Evolutionary conservation across 2,113 vertebrate genomes (phyloP).

Genomic region (Stomatorhinus ivindoensis): DNA sequence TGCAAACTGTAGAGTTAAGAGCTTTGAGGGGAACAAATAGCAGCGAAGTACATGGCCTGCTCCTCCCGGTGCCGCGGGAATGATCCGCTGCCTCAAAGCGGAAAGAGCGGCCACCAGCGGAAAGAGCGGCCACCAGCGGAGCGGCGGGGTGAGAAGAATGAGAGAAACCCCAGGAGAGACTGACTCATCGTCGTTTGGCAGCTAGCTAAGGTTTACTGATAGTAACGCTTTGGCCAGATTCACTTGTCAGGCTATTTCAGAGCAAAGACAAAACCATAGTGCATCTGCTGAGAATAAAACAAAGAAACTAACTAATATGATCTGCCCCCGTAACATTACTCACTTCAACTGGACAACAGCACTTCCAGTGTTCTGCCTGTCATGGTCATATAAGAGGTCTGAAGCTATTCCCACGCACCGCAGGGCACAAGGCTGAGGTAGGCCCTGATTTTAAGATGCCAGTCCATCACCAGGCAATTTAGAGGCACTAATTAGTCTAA

Average conservation of each 20-base stretch:
- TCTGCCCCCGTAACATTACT: not conserved
- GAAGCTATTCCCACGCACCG: not conserved
- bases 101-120: not conserved
- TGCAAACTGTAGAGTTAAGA: not conserved
- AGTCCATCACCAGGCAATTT: not conserved
- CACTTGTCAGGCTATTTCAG: not conserved
- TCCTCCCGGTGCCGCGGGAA: not conserved
- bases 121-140: not conserved
- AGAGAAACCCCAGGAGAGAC: slow-evolving; percentile 1
- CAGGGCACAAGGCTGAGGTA: not conserved
- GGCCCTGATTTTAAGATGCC: not conserved
- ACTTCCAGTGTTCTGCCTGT: not conserved
- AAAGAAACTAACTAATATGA: not conserved
- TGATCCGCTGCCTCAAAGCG: not conserved
- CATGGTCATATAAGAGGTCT: not conserved
- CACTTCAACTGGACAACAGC: not conserved
- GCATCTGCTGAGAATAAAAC: not conserved
- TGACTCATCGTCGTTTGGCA: not conserved
- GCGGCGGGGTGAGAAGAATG: not conserved
- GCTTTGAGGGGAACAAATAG: not conserved
- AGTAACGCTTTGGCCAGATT: not conserved
- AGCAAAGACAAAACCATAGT: not conserved
- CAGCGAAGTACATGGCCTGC: not conserved
- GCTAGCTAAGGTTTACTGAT: not conserved
- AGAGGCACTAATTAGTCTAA: not conserved